A percentile compares a stretch with the other conserved stretches of the same genome.
These are phyloP conservation scores for Brevimyrus niger DNA, from an alignment of 2,113 vertebrate genomes.

Conservation along the genomic window DNA sequence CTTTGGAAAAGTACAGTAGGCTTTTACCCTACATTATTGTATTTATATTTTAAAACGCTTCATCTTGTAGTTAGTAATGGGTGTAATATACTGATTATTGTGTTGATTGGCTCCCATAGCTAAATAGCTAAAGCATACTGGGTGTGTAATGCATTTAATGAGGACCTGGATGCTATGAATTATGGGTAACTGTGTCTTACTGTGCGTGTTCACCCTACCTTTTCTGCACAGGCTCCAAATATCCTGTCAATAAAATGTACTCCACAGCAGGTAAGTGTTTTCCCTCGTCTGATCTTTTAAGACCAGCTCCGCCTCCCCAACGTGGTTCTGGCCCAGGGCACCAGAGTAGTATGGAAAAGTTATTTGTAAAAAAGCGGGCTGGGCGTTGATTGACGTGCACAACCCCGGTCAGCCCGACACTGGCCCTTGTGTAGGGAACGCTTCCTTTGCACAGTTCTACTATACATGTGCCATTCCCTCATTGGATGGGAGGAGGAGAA, in stretches of 20 bases:
- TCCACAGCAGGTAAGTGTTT: background rate
- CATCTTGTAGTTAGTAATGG: background rate
- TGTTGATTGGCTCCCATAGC: background rate
- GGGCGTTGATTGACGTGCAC: background rate
- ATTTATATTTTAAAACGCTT: background rate
- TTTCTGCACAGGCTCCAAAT: background rate
- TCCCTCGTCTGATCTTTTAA: background rate
- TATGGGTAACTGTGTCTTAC: constrained; percentile 27
- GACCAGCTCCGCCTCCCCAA: background rate
- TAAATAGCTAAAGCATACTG: constrained; percentile 2
- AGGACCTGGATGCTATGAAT: constrained; percentile 27
- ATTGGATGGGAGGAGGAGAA: background rate
- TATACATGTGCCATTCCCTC: background rate
- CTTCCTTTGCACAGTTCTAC: constrained; percentile 5
- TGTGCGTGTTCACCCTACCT: constrained; percentile 19
- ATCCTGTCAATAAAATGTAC: background rate
- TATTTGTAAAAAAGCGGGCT: background rate
- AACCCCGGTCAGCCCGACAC: background rate
- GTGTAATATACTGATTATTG: background rate
- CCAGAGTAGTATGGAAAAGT: background rate
- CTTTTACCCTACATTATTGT: background rate
- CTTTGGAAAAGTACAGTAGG: background rate
- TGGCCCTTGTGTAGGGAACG: background rate
- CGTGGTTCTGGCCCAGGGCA: background rate
- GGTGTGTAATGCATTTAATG: background rate